Base-by-base conservation (phyloP, 2,797 vertebrate species). In the Myiotriccus ornatus region DNA sequence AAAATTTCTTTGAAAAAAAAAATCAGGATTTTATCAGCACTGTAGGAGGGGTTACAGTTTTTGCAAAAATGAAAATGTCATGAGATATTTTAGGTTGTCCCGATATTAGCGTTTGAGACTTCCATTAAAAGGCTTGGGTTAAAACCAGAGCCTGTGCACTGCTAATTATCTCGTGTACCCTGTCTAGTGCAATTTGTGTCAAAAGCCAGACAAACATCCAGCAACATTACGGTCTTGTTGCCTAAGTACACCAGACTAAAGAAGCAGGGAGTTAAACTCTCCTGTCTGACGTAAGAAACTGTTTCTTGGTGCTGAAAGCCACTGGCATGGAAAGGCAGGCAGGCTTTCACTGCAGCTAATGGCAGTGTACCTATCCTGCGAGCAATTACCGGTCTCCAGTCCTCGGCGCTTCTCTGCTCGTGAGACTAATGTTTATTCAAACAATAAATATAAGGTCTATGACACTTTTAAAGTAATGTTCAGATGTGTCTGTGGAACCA, bases 371-470 rank as follows among this genome's bases (percentile, higher is more conserved):
- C 94, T 97, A 94, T 96, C 93, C 84, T 83, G 76, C 49, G 18
- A 89, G 84, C 94, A 97, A 97, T 97, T 96, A 95, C 57, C 92
- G 75, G 81, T 52, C 89, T 93, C 85, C 53, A 55, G 67, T 41
- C 85, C 71, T 95, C 30, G 91, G 89, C 89, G 91, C 74, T 87
- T 90, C 91, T 78, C 92, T 89, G 75, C 95, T 97, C 86, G 84
- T 94, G 91, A 97, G 95, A 97, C 90, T 97, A 96, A 97, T 96
- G 89, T 97, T 97, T 97, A 97, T 97, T 97, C 96, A 94, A 96
- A 95, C 93, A 95, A 95, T 97, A 97, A 98, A 97, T 97, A 93
- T 91, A 94, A 97, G 96, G 92, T 97, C 95, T 94, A 97, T 97
- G 96, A 96, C 93, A 97, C 87, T 91, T 97, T 96, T 96, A 96